Evolutionary conservation across 2,888 invertebrate species (phyloP).

Genomic region (Lasioglossum marginatum): DNA sequence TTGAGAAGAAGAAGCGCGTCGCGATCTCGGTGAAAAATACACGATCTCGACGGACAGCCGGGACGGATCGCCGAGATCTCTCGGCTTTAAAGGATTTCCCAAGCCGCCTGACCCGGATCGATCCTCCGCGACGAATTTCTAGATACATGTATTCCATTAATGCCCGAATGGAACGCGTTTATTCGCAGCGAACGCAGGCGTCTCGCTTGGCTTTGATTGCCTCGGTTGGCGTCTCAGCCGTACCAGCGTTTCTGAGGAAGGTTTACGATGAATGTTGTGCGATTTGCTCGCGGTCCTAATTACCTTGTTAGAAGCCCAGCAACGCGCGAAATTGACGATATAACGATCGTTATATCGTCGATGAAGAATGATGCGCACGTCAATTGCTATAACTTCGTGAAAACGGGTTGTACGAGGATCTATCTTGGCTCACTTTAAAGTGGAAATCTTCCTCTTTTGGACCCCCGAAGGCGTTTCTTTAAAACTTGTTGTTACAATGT

Average conservation of each 20-base stretch:
- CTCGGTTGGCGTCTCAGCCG: neutral
- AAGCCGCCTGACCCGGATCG: conserved; percentile 63
- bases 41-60: conserved; percentile 10
- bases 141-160: conserved; percentile 56
- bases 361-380: neutral
- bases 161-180: conserved; percentile 16
- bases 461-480: neutral
- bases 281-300: neutral
- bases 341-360: neutral
- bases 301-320: neutral
- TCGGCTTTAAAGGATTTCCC: conserved; percentile 71
- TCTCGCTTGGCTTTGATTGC: neutral
- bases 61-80: conserved; percentile 53
- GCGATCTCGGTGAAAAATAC: neutral
- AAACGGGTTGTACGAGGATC: neutral
- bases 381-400: neutral
- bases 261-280: neutral
- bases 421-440: neutral
- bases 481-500: neutral
- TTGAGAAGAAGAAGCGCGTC: neutral
- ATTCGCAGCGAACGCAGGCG: neutral
- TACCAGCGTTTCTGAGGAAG: neutral
- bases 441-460: too few species aligned
- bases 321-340: neutral
- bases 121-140: conserved; percentile 36